Evolutionary conservation across 1,140 invertebrate species (phyloP), one percentile per base, ranked within the genome.

Genomic region (Anastatus disparis): DNA sequence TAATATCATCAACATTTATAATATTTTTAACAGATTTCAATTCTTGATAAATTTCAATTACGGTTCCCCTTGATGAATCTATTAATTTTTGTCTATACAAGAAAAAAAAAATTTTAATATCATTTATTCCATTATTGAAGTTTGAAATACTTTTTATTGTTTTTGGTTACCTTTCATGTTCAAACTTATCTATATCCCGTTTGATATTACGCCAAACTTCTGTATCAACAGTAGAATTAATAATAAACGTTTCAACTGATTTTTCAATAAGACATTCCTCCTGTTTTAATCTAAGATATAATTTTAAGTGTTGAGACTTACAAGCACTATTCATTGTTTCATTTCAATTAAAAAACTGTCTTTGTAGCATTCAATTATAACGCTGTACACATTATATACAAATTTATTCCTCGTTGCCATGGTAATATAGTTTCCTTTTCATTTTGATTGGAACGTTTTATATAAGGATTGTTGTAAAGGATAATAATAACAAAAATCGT

Each of bases 241-340:
- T 71, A 6, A 85, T 75, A 58, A 81, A 74, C n/a, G 71, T 50
- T 4, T 68, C 63, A 0, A 85, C 52, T 13, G 75, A 79, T 48
- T 80, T 85, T 42, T 82, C 80, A 17, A 85, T 78, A 56, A 80
- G 71, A 24, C 77, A 53, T 64, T 85, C 81, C 56, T 85, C 80
- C 27, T 82, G 79, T 46, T 83, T 85, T 24, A 85, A 58, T 44
- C 78, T 79, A 7, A 83, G 56, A 24, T 84, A 69, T 13, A 78
- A 71, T 50, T 80, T 81, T 13, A 79, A 65, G 52, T 52, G 44
- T 31, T 58, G 62, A 48, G 20, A n/a, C 3, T 52, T 71, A 2
- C 31, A 42, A 22, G 3, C 20, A 71, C 26, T 61, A 31, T 13
- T 65, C 62, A 71, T 71, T 52, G 15, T 63, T 55, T 46, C 53